A percentile compares a stretch with the other conserved stretches of the same genome.
phyloP scores from a whole-genome alignment of 2,888 invertebrate species.

The Sipha maydis region DNA sequence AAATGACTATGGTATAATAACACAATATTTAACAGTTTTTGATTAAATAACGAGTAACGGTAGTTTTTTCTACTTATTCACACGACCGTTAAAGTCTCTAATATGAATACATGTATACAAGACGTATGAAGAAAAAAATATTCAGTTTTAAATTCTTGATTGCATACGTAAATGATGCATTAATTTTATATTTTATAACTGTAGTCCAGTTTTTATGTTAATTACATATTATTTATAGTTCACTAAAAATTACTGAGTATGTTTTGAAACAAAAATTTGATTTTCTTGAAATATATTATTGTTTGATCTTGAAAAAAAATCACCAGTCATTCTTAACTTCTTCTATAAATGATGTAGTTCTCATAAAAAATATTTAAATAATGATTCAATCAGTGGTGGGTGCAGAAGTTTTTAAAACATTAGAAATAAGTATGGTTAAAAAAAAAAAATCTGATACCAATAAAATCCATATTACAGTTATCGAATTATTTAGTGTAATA shows the following conservation, averaged over 20 bases:
- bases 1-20: slow-evolving; percentile 1
- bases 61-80: background rate
- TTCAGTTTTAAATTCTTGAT: too few species aligned
- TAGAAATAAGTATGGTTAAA: too few species aligned
- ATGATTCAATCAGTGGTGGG: too few species aligned
- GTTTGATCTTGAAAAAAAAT: too few species aligned
- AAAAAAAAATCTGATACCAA: too few species aligned
- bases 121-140: background rate
- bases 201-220: background rate
- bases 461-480: too few species aligned
- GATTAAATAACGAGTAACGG: background rate
- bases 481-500: too few species aligned
- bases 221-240: background rate
- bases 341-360: background rate
- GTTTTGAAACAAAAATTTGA: background rate
- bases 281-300: background rate
- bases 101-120: background rate
- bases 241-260: background rate
- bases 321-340: too few species aligned
- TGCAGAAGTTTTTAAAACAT: too few species aligned
- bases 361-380: background rate
- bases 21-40: background rate
- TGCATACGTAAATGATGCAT: too few species aligned
- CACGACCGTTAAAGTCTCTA: background rate
- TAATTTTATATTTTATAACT: background rate